A percentile compares a stretch with the other conserved stretches of the same genome.
These are phyloP conservation scores for Plectrocnemia conspersa DNA, from an alignment of 1,140 invertebrate species.

Conservation along the genomic window DNA sequence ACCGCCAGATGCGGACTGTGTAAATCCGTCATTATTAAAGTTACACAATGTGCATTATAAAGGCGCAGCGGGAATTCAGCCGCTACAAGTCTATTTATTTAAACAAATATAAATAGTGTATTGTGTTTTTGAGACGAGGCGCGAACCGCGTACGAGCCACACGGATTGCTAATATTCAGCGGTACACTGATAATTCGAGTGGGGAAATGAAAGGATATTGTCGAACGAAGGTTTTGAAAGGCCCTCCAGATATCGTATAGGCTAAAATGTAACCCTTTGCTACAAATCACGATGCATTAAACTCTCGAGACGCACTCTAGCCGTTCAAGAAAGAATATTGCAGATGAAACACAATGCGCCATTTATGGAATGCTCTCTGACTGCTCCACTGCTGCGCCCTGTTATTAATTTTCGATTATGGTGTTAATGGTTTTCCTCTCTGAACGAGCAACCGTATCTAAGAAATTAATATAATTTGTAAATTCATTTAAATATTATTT, in stretches of 20 bases:
- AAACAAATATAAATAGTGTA: conserved; percentile 27
- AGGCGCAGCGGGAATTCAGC: conserved; percentile 18
- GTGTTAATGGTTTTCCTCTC: too few relatives aligned
- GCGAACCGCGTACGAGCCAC: conserved; percentile 4
- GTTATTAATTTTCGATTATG: too few relatives aligned
- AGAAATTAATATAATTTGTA: too few relatives aligned
- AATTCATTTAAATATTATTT: too few relatives aligned
- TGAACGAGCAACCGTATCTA: too few relatives aligned
- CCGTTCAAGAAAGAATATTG: conserved; percentile 18
- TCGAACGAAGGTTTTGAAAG: background rate
- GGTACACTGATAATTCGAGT: conserved; percentile 20
- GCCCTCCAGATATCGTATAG: background rate
- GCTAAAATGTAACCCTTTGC: conserved; percentile 24
- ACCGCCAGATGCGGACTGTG: conserved; percentile 9
- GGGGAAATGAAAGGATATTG: conserved; percentile 5
- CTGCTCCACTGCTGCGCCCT: too few relatives aligned
- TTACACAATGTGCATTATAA: conserved; percentile 12
- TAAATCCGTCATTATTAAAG: conserved; percentile 8
- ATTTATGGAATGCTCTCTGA: background rate
- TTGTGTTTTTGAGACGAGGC: conserved; percentile 12
- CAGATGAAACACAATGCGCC: conserved; percentile 18
- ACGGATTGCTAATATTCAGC: conserved; percentile 14
- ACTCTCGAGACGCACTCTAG: conserved; percentile 26
- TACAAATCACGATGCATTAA: conserved; percentile 28
- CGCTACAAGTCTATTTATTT: conserved; percentile 15